phyloP scores from a whole-genome alignment of 2,113 vertebrate genomes.

The Phocoena sinus region DNA sequence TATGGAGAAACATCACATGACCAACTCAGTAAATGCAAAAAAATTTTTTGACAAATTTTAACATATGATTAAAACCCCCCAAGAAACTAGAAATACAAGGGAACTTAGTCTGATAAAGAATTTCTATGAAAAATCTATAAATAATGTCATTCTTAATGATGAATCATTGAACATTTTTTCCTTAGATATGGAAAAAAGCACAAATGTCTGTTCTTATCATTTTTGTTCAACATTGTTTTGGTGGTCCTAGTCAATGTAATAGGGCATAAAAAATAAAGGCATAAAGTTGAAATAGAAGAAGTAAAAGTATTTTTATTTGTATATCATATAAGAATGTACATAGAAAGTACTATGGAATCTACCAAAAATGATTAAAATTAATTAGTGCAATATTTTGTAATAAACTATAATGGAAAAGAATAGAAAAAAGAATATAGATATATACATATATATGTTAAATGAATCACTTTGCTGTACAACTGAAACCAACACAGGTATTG shows the following conservation, averaged over 20 bases:
- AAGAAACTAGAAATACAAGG: too few relatives aligned
- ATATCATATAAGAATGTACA: background rate
- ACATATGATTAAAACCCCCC: too few relatives aligned
- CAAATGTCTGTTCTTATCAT: background rate
- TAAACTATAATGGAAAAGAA: too few relatives aligned
- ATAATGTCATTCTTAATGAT: background rate
- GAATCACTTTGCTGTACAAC: too few relatives aligned
- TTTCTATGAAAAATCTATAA: background rate
- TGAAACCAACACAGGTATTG: too few relatives aligned
- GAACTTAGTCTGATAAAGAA: too few relatives aligned
- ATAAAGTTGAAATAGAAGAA: background rate
- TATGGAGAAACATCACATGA: background rate
- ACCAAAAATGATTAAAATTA: background rate
- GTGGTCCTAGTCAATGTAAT: background rate
- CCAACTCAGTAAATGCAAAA: too few relatives aligned
- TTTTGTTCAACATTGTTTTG: background rate
- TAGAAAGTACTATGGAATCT: background rate
- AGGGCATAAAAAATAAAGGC: background rate
- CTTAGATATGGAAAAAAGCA: background rate
- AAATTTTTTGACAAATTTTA: too few relatives aligned
- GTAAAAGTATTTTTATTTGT: conserved; percentile 4
- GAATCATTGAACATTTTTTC: background rate
- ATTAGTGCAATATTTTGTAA: too few relatives aligned
- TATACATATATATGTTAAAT: too few relatives aligned
- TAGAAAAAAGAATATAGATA: too few relatives aligned